Evolutionary conservation across 2,888 invertebrate genomes (phyloP).

Genomic region (Amphiduros pacificus): DNA sequence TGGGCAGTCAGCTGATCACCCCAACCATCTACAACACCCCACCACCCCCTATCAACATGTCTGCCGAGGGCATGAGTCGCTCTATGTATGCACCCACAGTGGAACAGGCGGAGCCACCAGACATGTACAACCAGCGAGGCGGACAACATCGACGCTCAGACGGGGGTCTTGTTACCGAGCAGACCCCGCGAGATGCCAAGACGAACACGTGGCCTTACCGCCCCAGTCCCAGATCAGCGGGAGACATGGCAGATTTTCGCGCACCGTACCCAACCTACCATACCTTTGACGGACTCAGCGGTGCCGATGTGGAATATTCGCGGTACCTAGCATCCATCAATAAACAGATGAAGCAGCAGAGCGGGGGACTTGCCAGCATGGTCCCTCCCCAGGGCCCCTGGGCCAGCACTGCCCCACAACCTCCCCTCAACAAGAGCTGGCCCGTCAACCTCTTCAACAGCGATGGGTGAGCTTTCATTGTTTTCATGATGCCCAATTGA

Average conservation of each 20-base stretch:
- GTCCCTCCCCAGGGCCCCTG: neutral
- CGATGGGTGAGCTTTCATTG: constrained; percentile 10
- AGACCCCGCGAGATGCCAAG: constrained; percentile 6
- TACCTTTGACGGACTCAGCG: neutral
- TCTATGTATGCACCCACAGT: neutral
- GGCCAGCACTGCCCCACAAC: neutral
- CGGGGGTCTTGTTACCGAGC: neutral
- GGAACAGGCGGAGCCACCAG: neutral
- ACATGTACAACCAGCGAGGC: neutral
- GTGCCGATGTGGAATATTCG: constrained; percentile 8
- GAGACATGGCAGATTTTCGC: neutral
- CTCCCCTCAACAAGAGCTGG: constrained; percentile 6
- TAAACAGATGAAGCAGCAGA: neutral
- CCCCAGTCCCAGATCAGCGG: neutral
- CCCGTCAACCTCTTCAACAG: constrained; percentile 8
- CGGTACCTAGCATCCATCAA: constrained; percentile 9
- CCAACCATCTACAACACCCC: neutral
- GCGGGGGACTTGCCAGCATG: neutral
- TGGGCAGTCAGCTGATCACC: neutral
- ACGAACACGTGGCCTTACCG: constrained; percentile 23
- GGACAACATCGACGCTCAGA: constrained; percentile 6
- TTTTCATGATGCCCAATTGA: no score
- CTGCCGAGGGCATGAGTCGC: neutral
- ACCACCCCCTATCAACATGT: neutral
- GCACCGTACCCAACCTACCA: neutral